Conservation (phyloP, 2,888 invertebrate species). For the Ethmia dodecea region DNA sequence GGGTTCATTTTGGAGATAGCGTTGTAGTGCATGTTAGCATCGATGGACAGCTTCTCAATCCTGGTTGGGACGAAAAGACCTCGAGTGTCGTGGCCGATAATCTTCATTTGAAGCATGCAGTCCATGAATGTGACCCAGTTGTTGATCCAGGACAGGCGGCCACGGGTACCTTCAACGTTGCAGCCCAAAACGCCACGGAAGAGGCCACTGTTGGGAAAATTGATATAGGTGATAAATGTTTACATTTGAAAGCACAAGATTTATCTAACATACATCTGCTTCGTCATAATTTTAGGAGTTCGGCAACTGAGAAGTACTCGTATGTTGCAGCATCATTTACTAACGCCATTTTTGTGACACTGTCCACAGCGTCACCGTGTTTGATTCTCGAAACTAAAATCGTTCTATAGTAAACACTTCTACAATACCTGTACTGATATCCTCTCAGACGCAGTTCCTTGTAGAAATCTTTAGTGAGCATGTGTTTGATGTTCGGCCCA, state of each 20-base stretch:
- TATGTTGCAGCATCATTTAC: too few species aligned
- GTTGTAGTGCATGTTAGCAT: conserved; percentile 79
- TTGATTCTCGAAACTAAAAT: too few species aligned
- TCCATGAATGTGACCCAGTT: conserved; percentile 95
- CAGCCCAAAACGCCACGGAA: conserved; percentile 79
- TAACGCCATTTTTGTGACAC: not conserved
- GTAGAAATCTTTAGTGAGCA: conserved; percentile 82
- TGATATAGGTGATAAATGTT: too few species aligned
- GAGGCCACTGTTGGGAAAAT: conserved; percentile 70
- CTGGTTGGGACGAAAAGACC: conserved; percentile 86
- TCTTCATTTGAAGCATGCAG: conserved; percentile 90
- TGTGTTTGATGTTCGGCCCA: conserved; percentile 60
- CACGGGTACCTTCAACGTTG: conserved; percentile 69
- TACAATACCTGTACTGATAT: conserved; percentile 77
- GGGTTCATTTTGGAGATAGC: conserved; percentile 67
- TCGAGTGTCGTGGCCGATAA: conserved; percentile 82
- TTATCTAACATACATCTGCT: too few species aligned
- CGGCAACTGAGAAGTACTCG: too few species aligned
- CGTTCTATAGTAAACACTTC: too few species aligned
- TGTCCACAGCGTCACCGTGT: not conserved
- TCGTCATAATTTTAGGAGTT: too few species aligned
- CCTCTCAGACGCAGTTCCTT: conserved; percentile 84
- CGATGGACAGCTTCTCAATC: conserved; percentile 82
- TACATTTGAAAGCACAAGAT: too few species aligned
- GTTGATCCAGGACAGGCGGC: conserved; percentile 82